Evolutionary conservation across 2,888 invertebrate species (phyloP), one percentile per base, ranked within the genome.

Genomic region (Serrognathus titanus): DNA sequence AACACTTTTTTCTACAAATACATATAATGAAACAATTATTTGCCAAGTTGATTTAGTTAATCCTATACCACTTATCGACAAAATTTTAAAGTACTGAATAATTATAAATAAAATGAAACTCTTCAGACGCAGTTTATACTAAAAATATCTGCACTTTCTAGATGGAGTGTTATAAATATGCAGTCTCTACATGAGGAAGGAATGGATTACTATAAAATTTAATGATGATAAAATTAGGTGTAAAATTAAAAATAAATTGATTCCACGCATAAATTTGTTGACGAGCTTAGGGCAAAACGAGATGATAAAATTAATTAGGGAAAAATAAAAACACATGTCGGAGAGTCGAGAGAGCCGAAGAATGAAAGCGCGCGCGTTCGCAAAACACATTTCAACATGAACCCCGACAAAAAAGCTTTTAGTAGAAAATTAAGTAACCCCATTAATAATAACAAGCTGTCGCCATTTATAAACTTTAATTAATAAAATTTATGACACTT

Each of bases 371-470:
- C 43, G 20, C 43, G 2, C 20, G 9, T 20, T 16, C 43, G 20
- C n/a, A 43, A 43, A 43, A 43, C 43, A 43, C 43, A 43, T 43
- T 43, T 43, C 43, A 43, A 13, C 43, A 43, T 43, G 16, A 43
- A 16, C 43, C 43, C 67, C 72, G 74, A 75, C 73, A 75, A 76
- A 76, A 76, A 76, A 74, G 75, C 75, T 76, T 76, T 76, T 73
- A 73, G 73, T 73, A 70, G 60, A 66, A 73, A 73, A 74, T 74
- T 71, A 72, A 73, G 71, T 69, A 65, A 61, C 63, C 60, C 67
- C 71, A 73, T 75, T 75, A 71, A 74, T 75, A 74, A 72, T 68
- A 68, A 67, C 65, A 62, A 63, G 64, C 69, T 69, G 69, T 71
- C 69, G 67, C 64, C 69, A 69, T 68, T 69, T 69, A 65, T 69